phyloP scores from a whole-genome alignment of 1,140 invertebrate genomes.

The Zaprionus nigranus region DNA sequence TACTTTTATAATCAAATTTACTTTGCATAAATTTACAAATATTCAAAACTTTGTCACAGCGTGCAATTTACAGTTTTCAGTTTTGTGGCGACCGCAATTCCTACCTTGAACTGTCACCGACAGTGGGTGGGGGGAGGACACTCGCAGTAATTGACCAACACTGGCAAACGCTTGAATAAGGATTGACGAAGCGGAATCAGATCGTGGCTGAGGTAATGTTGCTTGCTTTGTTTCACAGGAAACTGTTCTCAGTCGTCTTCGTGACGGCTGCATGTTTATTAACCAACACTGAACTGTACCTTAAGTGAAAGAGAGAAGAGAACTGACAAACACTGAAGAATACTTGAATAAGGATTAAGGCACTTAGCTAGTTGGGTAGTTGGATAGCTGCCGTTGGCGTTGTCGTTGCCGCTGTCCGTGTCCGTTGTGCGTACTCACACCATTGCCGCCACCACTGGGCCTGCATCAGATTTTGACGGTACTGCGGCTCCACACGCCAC shows the following conservation, averaged over 20 bases:
- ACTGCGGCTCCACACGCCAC: too few relatives aligned
- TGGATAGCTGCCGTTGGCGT: too few relatives aligned
- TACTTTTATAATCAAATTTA: conserved; percentile 46
- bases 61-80: conserved; percentile 2
- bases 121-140: too few relatives aligned
- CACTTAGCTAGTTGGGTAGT: too few relatives aligned
- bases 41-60: conserved; percentile 32
- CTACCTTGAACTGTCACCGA: not conserved
- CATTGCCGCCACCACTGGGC: too few relatives aligned
- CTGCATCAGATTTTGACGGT: too few relatives aligned
- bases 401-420: too few relatives aligned
- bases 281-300: not conserved
- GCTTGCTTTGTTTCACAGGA: too few relatives aligned
- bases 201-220: not conserved
- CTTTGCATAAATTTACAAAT: conserved; percentile 65
- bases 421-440: too few relatives aligned
- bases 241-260: not conserved
- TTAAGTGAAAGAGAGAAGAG: too few relatives aligned
- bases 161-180: not conserved
- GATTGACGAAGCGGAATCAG: not conserved
- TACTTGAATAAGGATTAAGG: too few relatives aligned
- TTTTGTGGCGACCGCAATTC: conserved; percentile 4
- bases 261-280: not conserved
- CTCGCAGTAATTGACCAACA: conserved; percentile 30
- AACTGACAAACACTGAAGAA: not conserved